Evolutionary conservation across 1,140 invertebrate species (phyloP).

Genomic region (Yoshiicerus persimilis): DNA sequence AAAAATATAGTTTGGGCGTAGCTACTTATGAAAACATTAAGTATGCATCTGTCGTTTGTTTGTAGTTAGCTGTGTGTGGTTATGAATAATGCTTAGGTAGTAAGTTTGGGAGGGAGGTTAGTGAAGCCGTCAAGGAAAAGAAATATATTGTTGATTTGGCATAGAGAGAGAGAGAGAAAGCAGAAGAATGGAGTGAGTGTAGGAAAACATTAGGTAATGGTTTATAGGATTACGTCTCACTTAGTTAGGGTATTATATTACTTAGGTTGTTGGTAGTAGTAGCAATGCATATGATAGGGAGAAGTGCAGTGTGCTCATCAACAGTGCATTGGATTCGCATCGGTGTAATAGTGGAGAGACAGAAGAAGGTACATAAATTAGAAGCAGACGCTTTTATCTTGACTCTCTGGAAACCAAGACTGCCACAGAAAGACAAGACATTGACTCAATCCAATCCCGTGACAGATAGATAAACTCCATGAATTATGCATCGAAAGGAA

Average conservation of each 20-base stretch:
- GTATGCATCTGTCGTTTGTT: not conserved
- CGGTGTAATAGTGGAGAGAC: not conserved
- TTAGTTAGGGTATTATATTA: not conserved
- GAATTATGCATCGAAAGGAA: constrained; percentile 38
- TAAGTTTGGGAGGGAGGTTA: not conserved
- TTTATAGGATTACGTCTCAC: not conserved
- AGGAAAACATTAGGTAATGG: not conserved
- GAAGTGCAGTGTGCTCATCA: not conserved
- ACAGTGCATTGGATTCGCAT: not conserved
- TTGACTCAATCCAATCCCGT: constrained; percentile 3
- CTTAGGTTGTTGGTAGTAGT: not conserved
- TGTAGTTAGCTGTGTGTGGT: not conserved
- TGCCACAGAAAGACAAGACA: constrained; percentile 6
- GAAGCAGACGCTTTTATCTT: constrained; percentile 16
- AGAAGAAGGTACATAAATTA: constrained; percentile 10
- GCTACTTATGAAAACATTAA: not conserved
- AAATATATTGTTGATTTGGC: not conserved
- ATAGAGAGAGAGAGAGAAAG: not conserved
- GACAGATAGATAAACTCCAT: constrained; percentile 30
- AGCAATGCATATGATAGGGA: not conserved
- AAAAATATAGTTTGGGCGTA: too few species aligned
- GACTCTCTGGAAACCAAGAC: not conserved
- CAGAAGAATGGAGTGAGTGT: not conserved
- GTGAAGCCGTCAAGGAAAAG: not conserved
- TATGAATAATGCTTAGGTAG: not conserved